Conservation (phyloP, 1,140 invertebrate species). For the Drosophila santomea region DNA sequence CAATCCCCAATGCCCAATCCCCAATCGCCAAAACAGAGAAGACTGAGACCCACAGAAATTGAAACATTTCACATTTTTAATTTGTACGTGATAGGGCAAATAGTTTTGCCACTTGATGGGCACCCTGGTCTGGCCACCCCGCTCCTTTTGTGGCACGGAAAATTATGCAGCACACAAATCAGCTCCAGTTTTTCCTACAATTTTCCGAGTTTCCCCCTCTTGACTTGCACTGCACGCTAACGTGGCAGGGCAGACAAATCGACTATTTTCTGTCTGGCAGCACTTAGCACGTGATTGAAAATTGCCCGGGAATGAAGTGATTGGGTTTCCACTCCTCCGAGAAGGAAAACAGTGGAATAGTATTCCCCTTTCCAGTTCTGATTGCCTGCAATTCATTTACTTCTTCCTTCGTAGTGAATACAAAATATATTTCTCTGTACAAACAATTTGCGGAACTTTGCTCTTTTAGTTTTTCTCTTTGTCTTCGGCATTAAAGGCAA, state of each 20-base stretch:
- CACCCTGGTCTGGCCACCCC: not conserved
- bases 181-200: slow-evolving; percentile 40
- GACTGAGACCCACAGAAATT: slow-evolving; percentile 50
- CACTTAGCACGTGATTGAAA: slow-evolving; percentile 82
- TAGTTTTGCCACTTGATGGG: slow-evolving; percentile 70
- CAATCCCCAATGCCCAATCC: slow-evolving; percentile 21
- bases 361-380: slow-evolving; percentile 31
- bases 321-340: slow-evolving; percentile 35
- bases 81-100: slow-evolving; percentile 82
- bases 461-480: slow-evolving; percentile 53
- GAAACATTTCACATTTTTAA: slow-evolving; percentile 83
- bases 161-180: slow-evolving; percentile 75
- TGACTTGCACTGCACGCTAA: slow-evolving; percentile 60
- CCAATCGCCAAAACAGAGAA: not conserved
- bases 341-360: slow-evolving; percentile 11
- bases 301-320: slow-evolving; percentile 76
- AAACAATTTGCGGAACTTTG: slow-evolving; percentile 54
- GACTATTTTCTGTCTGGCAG: slow-evolving; percentile 66
- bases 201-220: slow-evolving; percentile 1
- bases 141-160: slow-evolving; percentile 50
- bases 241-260: slow-evolving; percentile 75
- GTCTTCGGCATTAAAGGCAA: slow-evolving; percentile 73
- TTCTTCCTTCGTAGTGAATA: slow-evolving; percentile 22
- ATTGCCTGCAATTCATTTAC: slow-evolving; percentile 59
- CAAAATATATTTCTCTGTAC: slow-evolving; percentile 32